Conservation (phyloP, 2,888 invertebrate genomes). For the Rotaria sp. region DNA sequence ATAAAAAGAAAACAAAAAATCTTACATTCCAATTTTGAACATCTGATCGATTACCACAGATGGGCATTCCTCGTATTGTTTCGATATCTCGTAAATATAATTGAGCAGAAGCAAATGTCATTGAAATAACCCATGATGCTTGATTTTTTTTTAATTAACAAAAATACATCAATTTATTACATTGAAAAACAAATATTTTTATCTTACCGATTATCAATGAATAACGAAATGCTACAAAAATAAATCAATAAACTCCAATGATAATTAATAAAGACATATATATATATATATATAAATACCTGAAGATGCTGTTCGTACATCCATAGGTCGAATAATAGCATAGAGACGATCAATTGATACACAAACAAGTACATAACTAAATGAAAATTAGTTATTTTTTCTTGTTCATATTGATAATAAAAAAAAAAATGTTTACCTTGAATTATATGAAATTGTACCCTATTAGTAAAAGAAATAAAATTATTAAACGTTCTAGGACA, state of each 20-base stretch:
- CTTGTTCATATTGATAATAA: background rate
- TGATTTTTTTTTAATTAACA: no score
- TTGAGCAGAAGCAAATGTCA: slow-evolving; percentile 14
- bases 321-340: slow-evolving; percentile 51
- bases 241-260: background rate
- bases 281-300: no score
- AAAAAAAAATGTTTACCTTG: background rate
- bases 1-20: background rate
- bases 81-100: background rate
- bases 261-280: background rate
- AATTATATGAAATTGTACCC: slow-evolving; percentile 25
- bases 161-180: no score
- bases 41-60: slow-evolving; percentile 23
- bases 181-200: no score
- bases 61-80: background rate
- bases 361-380: slow-evolving; percentile 50
- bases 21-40: slow-evolving; percentile 27
- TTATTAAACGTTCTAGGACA: no score
- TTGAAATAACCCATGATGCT: slow-evolving; percentile 26
- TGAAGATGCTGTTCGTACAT: slow-evolving; percentile 23
- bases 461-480: background rate
- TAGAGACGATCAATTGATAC: slow-evolving; percentile 51
- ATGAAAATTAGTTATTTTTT: slow-evolving; percentile 27
- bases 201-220: background rate
- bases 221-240: background rate